Base-by-base conservation (phyloP, 2,113 vertebrate species). In the Platichthys stellatus region DNA sequence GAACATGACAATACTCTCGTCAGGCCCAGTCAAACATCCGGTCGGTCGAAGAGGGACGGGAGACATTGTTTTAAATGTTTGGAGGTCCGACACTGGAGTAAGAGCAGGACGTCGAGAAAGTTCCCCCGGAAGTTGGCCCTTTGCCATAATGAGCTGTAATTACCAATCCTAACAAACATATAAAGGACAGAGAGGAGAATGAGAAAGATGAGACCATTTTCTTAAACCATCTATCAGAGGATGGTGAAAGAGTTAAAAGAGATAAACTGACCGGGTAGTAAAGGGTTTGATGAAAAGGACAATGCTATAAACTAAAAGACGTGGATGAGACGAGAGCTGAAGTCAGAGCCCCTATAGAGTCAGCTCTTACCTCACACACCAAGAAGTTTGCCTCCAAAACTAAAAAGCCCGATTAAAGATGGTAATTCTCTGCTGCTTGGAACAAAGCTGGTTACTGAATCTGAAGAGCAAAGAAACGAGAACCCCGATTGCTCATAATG, bases 1-100 rank as follows among this genome's bases (percentile, higher is more conserved):
- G 81, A 81, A 76, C 76, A 70, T 76, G 79, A 90, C 87, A 74
- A 84, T 88, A 72, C 38, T 31, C 83, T 81, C 64, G n/a, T 85
- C 88, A 90, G 82, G 53, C 24, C 63, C 66, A 56, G 53, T 49
- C 65, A 78, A 86, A 83, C 82, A 76, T 71, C 79, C 43, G 49
- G 23, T 73, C 18, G 73, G 79, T 53, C 4, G 45, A 11, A 62
- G 51, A 54, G 58, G 14, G 74, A 26, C 13, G 14, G 21, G 53
- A 66, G 31, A 47, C 1, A 24, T 3, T 43, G 64, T 66, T 26
- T 3, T 51, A 10, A 61, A 62, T 35, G 67, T 13, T 26, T 58
- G 40, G 53, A 69, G 60, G 62, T 69, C 14, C 68, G 35, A 67
- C n/a, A 45, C 28, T 28, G 21, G 23, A 57, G 26, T 43, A 43